Conservation (phyloP, 2,888 invertebrate genomes). For the Sceliomorpha sp. region DNA sequence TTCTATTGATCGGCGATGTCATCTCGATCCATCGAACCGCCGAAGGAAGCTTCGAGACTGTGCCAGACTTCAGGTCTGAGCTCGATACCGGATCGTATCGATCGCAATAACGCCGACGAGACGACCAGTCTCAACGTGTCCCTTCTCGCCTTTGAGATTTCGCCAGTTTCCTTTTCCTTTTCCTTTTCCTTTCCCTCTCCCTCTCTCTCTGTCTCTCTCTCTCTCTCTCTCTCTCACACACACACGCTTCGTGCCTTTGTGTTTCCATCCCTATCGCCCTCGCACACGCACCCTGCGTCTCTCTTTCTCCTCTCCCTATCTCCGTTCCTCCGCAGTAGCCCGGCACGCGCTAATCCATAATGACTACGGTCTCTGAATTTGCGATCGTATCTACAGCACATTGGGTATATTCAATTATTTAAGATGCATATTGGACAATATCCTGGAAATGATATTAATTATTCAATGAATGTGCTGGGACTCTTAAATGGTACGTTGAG, state of each 20-base stretch:
- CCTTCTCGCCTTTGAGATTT: constrained; percentile 43
- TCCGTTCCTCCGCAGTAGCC: constrained; percentile 18
- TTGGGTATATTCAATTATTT: constrained; percentile 32
- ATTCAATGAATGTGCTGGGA: constrained; percentile 6
- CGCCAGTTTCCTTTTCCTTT: constrained; percentile 14
- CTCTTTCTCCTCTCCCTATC: constrained; percentile 12
- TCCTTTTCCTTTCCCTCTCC: constrained; percentile 3
- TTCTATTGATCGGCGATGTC: constrained; percentile 45
- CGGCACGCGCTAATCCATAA: constrained; percentile 46
- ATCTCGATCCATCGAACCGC: constrained; percentile 38
- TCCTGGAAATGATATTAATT: constrained; percentile 24
- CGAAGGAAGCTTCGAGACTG: constrained; percentile 24
- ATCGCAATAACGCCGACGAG: constrained; percentile 36
- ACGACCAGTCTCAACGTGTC: constrained; percentile 45
- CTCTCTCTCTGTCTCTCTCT: constrained; percentile 26
- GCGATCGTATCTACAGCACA: constrained; percentile 18
- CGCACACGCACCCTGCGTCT: constrained; percentile 22
- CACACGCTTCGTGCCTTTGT: too few species aligned
- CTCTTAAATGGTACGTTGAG: constrained; percentile 4
- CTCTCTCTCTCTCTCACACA: too few species aligned
- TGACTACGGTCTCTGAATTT: constrained; percentile 38
- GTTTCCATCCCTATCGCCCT: constrained; percentile 18
- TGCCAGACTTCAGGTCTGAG: constrained; percentile 14
- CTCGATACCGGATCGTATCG: constrained; percentile 37
- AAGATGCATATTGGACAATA: constrained; percentile 19